Evolutionary conservation across 2,797 vertebrate species (phyloP).

Genomic region (Anas acuta): DNA sequence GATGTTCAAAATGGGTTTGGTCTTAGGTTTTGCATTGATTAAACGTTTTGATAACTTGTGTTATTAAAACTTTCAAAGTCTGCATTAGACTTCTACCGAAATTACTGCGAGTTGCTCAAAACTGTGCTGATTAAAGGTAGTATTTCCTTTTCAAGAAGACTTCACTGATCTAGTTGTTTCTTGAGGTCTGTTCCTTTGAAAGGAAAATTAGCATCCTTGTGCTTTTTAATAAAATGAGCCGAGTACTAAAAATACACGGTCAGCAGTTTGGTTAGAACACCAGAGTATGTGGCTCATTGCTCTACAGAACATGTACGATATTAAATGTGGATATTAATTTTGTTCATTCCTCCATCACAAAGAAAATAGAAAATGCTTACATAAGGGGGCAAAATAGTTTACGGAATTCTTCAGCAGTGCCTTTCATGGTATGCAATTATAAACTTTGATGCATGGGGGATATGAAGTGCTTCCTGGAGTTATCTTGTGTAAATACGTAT

Average conservation of each 20-base stretch:
- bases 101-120: neutral
- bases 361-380: neutral
- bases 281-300: conserved; percentile 2
- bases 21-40: neutral
- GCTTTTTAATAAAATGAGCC: conserved; percentile 19
- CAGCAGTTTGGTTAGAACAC: conserved; percentile 29
- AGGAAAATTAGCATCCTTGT: conserved; percentile 2
- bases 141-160: neutral
- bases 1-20: neutral
- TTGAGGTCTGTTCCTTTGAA: conserved; percentile 13
- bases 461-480: neutral
- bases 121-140: conserved; percentile 1
- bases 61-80: neutral
- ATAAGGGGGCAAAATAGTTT: neutral
- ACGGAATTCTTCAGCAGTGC: neutral
- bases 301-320: neutral
- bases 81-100: neutral
- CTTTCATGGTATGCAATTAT: neutral
- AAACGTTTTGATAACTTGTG: neutral
- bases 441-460: neutral
- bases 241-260: neutral
- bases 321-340: conserved; percentile 50
- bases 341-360: neutral
- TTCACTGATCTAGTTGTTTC: conserved; percentile 12
- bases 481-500: neutral